phyloP scores from a whole-genome alignment of 2,113 vertebrate species.

The Diadophis punctatus region DNA sequence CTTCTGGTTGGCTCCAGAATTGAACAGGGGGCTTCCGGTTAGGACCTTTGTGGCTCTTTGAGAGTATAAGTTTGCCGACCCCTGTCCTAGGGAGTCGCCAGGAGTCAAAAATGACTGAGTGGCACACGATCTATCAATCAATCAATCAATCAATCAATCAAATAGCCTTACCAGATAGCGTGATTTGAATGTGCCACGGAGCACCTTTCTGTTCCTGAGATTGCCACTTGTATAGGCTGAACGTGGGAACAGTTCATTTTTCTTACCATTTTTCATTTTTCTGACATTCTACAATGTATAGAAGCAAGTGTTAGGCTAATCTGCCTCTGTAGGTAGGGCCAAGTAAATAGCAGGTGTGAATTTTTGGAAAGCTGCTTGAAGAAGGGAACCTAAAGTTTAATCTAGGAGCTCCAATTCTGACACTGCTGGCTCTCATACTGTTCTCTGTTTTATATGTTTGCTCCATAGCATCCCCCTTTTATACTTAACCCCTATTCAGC shows the following conservation, averaged over 20 bases:
- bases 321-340: background rate
- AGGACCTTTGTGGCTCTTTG: too few species aligned
- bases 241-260: background rate
- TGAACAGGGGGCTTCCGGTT: too few species aligned
- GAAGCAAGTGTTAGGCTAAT: background rate
- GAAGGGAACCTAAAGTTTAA: background rate
- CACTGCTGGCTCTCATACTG: background rate
- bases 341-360: background rate
- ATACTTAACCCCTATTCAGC: background rate
- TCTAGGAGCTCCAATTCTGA: background rate
- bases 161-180: background rate
- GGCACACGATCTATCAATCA: too few species aligned
- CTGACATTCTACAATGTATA: too few species aligned
- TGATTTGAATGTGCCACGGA: background rate
- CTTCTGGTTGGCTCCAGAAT: too few species aligned
- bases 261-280: background rate
- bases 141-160: background rate
- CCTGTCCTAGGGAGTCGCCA: too few species aligned
- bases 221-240: background rate
- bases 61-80: too few species aligned
- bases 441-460: background rate
- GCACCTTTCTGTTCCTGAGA: background rate
- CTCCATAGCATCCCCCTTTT: background rate
- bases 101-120: background rate
- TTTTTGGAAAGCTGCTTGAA: background rate